Evolutionary conservation across 2,888 invertebrate genomes (phyloP).

Genomic region (Crematogaster levior): DNA sequence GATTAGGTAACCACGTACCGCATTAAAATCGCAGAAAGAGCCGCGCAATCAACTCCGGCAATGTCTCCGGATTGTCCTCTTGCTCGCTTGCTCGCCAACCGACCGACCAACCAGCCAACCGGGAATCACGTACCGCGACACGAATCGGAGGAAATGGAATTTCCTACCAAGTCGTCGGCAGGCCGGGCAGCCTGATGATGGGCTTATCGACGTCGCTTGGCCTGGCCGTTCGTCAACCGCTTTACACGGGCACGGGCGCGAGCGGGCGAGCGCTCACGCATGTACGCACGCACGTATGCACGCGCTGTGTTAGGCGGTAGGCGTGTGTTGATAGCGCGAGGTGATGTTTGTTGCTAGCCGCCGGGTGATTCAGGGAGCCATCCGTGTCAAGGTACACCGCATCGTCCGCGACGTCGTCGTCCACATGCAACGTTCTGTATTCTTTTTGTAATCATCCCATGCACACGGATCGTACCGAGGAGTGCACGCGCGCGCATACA

Average conservation of each 20-base stretch:
- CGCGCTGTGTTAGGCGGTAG: constrained; percentile 73
- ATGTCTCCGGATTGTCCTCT: constrained; percentile 50
- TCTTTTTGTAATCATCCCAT: constrained; percentile 79
- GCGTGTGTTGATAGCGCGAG: constrained; percentile 84
- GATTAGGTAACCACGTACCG: constrained; percentile 6
- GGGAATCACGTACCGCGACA: constrained; percentile 60
- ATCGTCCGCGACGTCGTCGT: constrained; percentile 74
- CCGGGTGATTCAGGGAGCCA: constrained; percentile 85
- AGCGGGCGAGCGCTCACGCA: constrained; percentile 29
- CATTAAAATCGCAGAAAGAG: constrained; percentile 33
- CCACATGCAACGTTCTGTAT: constrained; percentile 82
- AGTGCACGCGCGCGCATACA: constrained; percentile 37
- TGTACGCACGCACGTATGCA: constrained; percentile 8
- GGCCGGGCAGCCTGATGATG: constrained; percentile 74
- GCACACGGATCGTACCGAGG: constrained; percentile 64
- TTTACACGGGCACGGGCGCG: constrained; percentile 45
- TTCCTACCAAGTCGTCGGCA: constrained; percentile 75
- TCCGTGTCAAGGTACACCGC: constrained; percentile 86
- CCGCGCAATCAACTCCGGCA: constrained; percentile 26
- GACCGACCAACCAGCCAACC: constrained; percentile 1
- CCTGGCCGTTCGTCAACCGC: constrained; percentile 74
- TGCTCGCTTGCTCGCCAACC: constrained; percentile 8
- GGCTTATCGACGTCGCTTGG: constrained; percentile 78
- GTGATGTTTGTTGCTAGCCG: constrained; percentile 82
- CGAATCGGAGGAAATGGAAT: constrained; percentile 80